Base-by-base conservation (phyloP, 2,888 invertebrate genomes). In the Drosophila ochracea region DNA sequence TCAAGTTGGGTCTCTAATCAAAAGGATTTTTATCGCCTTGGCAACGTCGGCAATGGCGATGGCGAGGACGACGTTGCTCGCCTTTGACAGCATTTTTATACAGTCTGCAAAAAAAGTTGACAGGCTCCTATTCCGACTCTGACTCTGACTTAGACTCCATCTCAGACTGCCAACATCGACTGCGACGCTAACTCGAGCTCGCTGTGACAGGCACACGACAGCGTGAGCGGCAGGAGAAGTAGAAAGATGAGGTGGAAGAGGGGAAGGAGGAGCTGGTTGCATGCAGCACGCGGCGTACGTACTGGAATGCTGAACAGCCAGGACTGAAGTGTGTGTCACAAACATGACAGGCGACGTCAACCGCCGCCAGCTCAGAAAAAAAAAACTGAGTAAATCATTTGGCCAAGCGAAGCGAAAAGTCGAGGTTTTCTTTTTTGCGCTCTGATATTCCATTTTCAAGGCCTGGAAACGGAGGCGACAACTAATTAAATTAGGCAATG, bases 311-410 rank as follows among this genome's bases (percentile, higher is more conserved):
- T 65, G 65, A 57, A 71, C 71, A 60, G 82, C 54, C 74, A 71
- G 50, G 80, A 78, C 79, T 87, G 90, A 89, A 88, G 85, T 88
- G 83, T 88, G 88, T 89, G 86, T 87, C 90, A 85, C 83, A 90
- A 85, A 83, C 90, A 90, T 87, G 89, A 88, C 90, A 88, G 74
- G 77, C 80, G 73, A 75, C 86, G 89, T 88, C 90, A 89, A 84
- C 69, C 72, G 82, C 82, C 75, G 89, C 64, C 84, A 84, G 78
- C 89, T 72, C 71, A 62, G 39, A 71, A 74, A 21, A 71, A 74
- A 21, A 76, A 73, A 70, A 64, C 73, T 74, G 73, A 84, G 85
- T 86, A 87, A 86, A 89, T 89, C 89, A 84, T 89, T 82, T 75
- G 83, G 69, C 73, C 76, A 81, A 76, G 76, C 89, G 55, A 86